Evolutionary conservation across 2,888 invertebrate species (phyloP).

Genomic region (Branchinecta sandiegonensis): DNA sequence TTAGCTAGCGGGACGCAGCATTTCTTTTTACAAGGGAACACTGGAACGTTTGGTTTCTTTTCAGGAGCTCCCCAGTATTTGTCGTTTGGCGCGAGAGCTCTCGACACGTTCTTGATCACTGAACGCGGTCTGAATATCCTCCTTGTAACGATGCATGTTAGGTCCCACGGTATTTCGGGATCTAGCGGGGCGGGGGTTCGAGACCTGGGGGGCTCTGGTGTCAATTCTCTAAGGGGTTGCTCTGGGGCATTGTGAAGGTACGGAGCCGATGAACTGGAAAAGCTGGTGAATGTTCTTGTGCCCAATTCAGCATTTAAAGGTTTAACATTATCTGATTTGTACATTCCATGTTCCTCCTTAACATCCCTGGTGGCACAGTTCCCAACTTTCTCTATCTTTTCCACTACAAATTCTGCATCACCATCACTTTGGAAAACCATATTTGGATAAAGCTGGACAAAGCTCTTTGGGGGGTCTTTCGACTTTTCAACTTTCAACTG

Average conservation of each 20-base stretch:
- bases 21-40: background rate
- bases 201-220: background rate
- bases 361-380: background rate
- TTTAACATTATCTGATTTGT: background rate
- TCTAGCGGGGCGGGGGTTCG: constrained; percentile 2
- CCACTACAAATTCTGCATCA: background rate
- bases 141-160: background rate
- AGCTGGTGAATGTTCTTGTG: background rate
- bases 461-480: background rate
- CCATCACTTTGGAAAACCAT: constrained; percentile 5
- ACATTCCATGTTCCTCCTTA: background rate
- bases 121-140: background rate
- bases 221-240: background rate
- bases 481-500: background rate
- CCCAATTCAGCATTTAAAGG: background rate
- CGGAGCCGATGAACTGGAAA: background rate
- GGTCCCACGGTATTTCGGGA: background rate
- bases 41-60: background rate
- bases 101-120: background rate
- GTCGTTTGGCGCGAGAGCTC: background rate
- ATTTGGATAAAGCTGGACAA: constrained; percentile 14
- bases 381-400: constrained; percentile 2
- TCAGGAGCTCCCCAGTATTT: background rate
- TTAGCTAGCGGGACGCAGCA: constrained; percentile 5
- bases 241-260: background rate